Evolutionary conservation across 2,113 vertebrate species (phyloP).

Genomic region (Ginglymostoma cirratum): DNA sequence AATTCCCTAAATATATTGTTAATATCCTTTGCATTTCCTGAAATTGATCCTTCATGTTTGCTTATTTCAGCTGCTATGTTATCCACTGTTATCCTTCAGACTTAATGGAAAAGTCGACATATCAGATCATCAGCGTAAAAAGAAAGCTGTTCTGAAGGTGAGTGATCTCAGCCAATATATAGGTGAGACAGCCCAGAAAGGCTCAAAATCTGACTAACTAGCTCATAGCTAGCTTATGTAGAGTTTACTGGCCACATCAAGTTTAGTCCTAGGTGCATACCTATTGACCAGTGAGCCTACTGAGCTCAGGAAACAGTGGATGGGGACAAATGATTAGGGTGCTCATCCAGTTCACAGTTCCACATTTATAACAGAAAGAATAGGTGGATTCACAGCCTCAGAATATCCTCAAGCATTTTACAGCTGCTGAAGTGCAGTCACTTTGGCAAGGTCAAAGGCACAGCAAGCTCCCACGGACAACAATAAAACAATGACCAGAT

Average conservation of each 20-base stretch:
- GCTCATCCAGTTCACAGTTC: background rate
- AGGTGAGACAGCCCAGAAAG: background rate
- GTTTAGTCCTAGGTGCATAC: background rate
- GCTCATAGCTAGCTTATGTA: background rate
- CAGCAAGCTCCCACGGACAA: background rate
- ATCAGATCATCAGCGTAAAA: background rate
- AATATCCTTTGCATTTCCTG: slow-evolving; percentile 12
- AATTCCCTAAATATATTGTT: slow-evolving; percentile 11
- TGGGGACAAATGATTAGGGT: background rate
- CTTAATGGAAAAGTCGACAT: background rate
- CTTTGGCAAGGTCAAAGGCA: background rate
- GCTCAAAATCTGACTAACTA: background rate
- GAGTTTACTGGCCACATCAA: background rate
- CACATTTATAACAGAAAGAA: background rate
- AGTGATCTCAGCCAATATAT: background rate
- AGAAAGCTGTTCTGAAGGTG: background rate
- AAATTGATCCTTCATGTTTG: slow-evolving; percentile 20
- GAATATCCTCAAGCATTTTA: background rate
- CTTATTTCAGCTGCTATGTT: slow-evolving; percentile 23
- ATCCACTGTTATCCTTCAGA: background rate
- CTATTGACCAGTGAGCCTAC: background rate
- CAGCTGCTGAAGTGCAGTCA: background rate
- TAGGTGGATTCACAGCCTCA: background rate
- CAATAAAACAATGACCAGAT: background rate
- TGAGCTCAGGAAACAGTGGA: background rate